A percentile compares a stretch with the other conserved stretches of the same genome.
Conservation (phyloP, 2,888 invertebrate genomes). For the Tipula vernalis region DNA sequence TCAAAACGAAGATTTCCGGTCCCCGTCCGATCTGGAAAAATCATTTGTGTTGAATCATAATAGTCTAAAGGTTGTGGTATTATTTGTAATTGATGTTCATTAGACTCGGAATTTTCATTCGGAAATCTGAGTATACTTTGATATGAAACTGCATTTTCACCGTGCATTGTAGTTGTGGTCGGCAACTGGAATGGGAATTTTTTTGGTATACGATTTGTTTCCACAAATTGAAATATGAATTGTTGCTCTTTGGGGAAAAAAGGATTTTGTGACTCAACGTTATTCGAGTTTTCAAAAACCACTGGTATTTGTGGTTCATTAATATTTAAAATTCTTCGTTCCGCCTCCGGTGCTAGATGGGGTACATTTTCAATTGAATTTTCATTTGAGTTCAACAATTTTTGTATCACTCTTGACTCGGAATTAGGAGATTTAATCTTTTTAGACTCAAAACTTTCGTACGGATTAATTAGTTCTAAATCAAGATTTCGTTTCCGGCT, state of each 20-base stretch:
- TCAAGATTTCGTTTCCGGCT: conserved; percentile 6
- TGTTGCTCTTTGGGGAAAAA: not conserved
- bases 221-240: not conserved
- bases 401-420: not conserved
- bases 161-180: not conserved
- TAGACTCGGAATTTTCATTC: not conserved
- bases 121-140: not conserved
- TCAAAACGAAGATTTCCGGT: conserved; percentile 40
- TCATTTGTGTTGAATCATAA: conserved; percentile 23
- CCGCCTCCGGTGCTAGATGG: not conserved
- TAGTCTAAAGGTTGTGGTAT: not conserved
- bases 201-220: not conserved
- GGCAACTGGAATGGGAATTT: not conserved
- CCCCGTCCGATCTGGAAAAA: conserved; percentile 42
- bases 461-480: not conserved
- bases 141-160: not conserved
- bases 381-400: not conserved
- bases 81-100: not conserved
- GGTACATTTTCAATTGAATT: not conserved
- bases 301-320: not conserved
- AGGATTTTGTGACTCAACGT: not conserved
- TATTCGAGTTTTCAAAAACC: not conserved
- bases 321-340: not conserved
- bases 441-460: not conserved
- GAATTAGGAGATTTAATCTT: not conserved